Evolutionary conservation across 2,797 vertebrate genomes (phyloP).

Genomic region (Odontamblyopus rebecca): DNA sequence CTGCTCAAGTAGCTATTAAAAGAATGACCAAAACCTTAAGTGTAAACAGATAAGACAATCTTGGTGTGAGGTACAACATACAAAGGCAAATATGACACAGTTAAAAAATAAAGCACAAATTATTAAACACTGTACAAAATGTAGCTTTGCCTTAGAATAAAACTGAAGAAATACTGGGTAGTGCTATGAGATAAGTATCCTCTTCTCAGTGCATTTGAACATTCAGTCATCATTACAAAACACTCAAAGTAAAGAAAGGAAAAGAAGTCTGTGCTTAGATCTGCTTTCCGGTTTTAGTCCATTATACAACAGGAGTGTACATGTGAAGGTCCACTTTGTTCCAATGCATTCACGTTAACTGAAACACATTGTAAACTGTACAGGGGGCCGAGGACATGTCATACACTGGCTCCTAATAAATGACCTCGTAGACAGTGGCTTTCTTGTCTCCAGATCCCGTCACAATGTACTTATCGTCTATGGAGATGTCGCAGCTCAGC

Average conservation of each 20-base stretch:
- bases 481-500: constrained; percentile 85
- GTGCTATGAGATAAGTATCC: constrained; percentile 12
- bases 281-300: constrained; percentile 36
- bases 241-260: neutral
- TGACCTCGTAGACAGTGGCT: constrained; percentile 84
- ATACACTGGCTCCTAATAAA: constrained; percentile 68
- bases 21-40: neutral
- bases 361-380: constrained; percentile 50
- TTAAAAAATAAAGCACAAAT: constrained; percentile 7
- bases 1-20: neutral
- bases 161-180: constrained; percentile 26
- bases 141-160: constrained; percentile 4
- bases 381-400: constrained; percentile 20
- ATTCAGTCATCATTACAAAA: constrained; percentile 46
- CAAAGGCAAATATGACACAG: constrained; percentile 18
- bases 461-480: constrained; percentile 85
- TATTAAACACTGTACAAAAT: constrained; percentile 8
- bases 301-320: constrained; percentile 35
- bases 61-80: constrained; percentile 9
- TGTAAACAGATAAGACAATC: constrained; percentile 15
- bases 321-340: constrained; percentile 37
- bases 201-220: constrained; percentile 31
- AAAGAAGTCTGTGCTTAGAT: constrained; percentile 55
- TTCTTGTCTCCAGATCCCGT: constrained; percentile 86
- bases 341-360: constrained; percentile 36